Percentiles rank a stretch among this genome's conserved stretches.
phyloP scores from a whole-genome alignment of 2,888 invertebrate species.

The Callosobruchus maculatus region DNA sequence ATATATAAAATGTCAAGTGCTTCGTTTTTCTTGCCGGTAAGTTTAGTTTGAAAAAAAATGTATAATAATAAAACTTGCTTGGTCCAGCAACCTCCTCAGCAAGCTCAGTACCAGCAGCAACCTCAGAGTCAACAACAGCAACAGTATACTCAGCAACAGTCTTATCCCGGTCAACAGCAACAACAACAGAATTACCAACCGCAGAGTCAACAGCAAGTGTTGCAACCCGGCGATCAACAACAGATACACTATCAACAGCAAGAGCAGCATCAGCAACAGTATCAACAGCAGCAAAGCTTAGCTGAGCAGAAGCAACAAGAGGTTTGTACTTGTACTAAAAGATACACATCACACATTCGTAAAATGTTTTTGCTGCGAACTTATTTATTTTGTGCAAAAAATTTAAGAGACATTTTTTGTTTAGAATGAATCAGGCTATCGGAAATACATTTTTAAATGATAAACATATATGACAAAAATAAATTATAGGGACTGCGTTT shows the following conservation, averaged over 20 bases:
- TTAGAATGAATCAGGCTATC: too few relatives aligned
- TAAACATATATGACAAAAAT: too few relatives aligned
- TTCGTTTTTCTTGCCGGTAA: too few relatives aligned
- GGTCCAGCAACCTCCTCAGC: conserved; percentile 26
- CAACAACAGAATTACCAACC: conserved; percentile 30
- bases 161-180: conserved; percentile 15
- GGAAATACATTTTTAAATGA: too few relatives aligned
- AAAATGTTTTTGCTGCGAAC: too few relatives aligned
- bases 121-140: conserved; percentile 20
- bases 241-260: conserved; percentile 23
- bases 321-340: not conserved
- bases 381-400: too few relatives aligned
- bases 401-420: too few relatives aligned
- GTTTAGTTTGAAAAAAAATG: too few relatives aligned
- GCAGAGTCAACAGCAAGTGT: conserved; percentile 26
- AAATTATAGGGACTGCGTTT: too few relatives aligned
- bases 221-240: conserved; percentile 22
- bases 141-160: conserved; percentile 6
- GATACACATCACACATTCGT: too few relatives aligned
- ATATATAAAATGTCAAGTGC: too few relatives aligned
- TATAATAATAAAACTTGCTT: too few relatives aligned
- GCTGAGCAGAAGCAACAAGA: conserved; percentile 17
- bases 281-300: conserved; percentile 19
- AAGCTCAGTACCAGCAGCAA: conserved; percentile 12
- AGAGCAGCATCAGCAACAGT: conserved; percentile 21